phyloP scores from a whole-genome alignment of 2,888 invertebrate genomes.

The Lycophotia porphyrea region DNA sequence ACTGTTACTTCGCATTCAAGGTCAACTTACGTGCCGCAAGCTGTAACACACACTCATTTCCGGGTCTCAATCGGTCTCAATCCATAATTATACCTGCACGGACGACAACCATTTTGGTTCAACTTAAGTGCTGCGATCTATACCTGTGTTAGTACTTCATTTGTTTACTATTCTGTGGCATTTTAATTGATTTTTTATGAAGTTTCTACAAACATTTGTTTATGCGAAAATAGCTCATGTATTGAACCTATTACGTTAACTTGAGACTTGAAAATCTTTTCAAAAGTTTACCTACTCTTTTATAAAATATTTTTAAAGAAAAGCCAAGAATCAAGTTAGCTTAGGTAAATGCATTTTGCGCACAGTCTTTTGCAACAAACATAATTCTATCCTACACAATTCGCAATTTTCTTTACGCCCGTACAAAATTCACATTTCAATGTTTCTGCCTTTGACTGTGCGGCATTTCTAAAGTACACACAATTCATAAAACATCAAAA shows the following conservation, averaged over 20 bases:
- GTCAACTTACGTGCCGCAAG: no score
- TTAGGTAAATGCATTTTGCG: constrained; percentile 7
- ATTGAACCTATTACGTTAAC: constrained; percentile 16
- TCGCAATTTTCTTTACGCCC: neutral
- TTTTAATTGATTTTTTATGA: neutral
- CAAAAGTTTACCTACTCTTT: neutral
- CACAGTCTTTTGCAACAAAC: constrained; percentile 39
- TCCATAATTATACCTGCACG: no score
- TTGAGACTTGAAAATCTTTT: neutral
- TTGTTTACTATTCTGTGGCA: constrained; percentile 23
- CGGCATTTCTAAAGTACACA: constrained; percentile 14
- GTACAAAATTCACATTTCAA: neutral
- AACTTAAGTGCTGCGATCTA: no score
- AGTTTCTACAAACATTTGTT: neutral
- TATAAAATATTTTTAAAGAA: neutral
- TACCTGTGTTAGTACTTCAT: constrained; percentile 16
- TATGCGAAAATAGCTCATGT: neutral
- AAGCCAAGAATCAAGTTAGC: constrained; percentile 4
- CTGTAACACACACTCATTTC: no score
- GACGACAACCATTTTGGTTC: no score
- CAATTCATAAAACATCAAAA: constrained; percentile 46
- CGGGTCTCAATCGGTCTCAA: no score
- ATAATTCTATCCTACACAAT: neutral
- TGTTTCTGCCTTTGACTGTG: constrained; percentile 42
- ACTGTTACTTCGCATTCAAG: no score